Evolutionary conservation across 2,797 vertebrate genomes (phyloP).

Genomic region (Heteromormyrus szaboi): DNA sequence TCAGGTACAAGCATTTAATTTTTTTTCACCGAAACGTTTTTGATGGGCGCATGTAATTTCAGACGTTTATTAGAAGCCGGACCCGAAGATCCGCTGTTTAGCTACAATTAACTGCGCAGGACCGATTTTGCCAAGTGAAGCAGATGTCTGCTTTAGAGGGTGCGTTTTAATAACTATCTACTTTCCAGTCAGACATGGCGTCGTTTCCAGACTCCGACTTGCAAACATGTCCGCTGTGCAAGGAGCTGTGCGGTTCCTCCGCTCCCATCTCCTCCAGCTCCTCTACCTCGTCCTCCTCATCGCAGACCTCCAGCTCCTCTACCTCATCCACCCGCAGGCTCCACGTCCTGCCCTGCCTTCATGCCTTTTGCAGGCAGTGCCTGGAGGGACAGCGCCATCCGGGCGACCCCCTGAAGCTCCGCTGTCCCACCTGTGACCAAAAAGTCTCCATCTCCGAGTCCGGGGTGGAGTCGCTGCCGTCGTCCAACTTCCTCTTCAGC

Average conservation of each 20-base stretch:
- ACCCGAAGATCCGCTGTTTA: not conserved
- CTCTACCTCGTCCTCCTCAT: conserved; percentile 72
- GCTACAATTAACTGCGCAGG: conserved; percentile 2
- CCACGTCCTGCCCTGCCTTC: conserved; percentile 75
- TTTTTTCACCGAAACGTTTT: not conserved
- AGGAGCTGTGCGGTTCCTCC: conserved; percentile 76
- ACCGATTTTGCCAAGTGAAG: not conserved
- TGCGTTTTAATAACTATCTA: conserved; percentile 27
- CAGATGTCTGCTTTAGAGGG: conserved; percentile 21
- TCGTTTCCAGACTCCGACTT: conserved; percentile 75
- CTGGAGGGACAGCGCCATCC: conserved; percentile 67
- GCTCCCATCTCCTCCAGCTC: conserved; percentile 73
- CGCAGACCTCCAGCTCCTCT: conserved; percentile 70
- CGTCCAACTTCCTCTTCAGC: conserved; percentile 74
- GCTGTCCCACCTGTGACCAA: conserved; percentile 76
- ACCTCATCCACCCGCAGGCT: conserved; percentile 61
- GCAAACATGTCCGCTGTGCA: conserved; percentile 74
- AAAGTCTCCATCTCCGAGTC: conserved; percentile 72
- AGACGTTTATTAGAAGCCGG: not conserved
- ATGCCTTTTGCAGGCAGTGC: conserved; percentile 77
- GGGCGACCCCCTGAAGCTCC: conserved; percentile 67
- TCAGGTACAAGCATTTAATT: not conserved
- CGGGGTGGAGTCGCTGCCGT: conserved; percentile 73
- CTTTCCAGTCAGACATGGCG: conserved; percentile 58
- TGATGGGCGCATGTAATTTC: not conserved